Conservation (phyloP, 1,140 invertebrate species). For the Eriocheir sinensis region DNA sequence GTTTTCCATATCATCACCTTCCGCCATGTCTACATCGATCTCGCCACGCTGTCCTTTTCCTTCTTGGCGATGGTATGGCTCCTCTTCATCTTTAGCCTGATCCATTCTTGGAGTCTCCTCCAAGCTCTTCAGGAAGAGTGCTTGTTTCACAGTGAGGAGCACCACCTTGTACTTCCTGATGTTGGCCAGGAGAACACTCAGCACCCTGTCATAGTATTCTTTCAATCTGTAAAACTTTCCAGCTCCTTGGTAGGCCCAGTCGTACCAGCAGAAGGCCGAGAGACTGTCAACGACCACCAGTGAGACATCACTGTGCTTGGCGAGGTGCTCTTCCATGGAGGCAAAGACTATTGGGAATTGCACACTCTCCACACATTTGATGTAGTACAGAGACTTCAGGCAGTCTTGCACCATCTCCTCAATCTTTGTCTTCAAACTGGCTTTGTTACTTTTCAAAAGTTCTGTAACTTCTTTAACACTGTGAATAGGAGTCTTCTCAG, state of each 20-base stretch:
- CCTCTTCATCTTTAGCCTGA: not conserved
- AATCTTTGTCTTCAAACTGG: not conserved
- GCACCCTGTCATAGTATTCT: not conserved
- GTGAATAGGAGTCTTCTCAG: not conserved
- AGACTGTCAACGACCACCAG: not conserved
- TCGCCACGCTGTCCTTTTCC: not conserved
- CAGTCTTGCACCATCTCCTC: not conserved
- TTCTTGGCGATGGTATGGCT: not conserved
- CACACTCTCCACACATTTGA: not conserved
- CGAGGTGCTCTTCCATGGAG: not conserved
- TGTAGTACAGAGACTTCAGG: not conserved
- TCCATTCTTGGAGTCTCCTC: not conserved
- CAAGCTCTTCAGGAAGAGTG: not conserved
- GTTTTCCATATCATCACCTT: not conserved
- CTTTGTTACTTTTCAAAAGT: not conserved
- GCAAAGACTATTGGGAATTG: not conserved
- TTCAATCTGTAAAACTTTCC: not conserved
- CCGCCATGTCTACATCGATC: not conserved
- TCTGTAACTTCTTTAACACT: not conserved
- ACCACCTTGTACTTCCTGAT: not conserved
- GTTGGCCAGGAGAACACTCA: not conserved
- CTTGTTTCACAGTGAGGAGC: not conserved
- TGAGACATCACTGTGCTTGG: not conserved
- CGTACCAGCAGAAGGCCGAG: not conserved
- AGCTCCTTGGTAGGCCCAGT: not conserved